A percentile compares a stretch with the other conserved stretches of the same genome.
phyloP scores from a whole-genome alignment of 2,888 invertebrate species.

The Anaspis maculata region DNA sequence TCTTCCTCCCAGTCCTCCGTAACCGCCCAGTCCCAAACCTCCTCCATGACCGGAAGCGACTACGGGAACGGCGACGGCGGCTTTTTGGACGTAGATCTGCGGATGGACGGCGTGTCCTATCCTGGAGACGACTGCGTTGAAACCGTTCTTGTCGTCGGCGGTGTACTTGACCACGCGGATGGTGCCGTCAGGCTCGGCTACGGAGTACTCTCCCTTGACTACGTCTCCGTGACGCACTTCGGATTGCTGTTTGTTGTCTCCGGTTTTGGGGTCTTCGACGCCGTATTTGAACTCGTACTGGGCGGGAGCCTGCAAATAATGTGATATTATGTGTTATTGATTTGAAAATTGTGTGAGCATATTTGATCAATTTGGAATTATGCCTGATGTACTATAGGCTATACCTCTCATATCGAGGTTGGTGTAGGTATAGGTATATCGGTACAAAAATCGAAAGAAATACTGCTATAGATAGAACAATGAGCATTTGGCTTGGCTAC shows the following conservation, averaged over 20 bases:
- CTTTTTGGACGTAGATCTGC: conserved; percentile 4
- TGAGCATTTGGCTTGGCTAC: too few relatives aligned
- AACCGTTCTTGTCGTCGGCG: conserved; percentile 30
- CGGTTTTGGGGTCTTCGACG: conserved; percentile 21
- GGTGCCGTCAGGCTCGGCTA: conserved; percentile 21
- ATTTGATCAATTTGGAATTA: too few relatives aligned
- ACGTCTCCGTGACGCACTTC: conserved; percentile 20
- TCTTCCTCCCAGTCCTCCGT: neutral
- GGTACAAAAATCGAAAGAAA: too few relatives aligned
- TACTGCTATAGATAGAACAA: too few relatives aligned
- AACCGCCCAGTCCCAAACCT: neutral
- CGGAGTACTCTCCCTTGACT: conserved; percentile 17
- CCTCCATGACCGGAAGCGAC: neutral
- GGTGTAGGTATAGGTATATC: too few relatives aligned
- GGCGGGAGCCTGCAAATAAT: conserved; percentile 17
- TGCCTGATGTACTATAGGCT: too few relatives aligned
- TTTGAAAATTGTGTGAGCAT: too few relatives aligned
- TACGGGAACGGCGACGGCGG: neutral
- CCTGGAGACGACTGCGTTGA: conserved; percentile 54
- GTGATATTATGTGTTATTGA: too few relatives aligned
- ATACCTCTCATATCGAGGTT: too few relatives aligned
- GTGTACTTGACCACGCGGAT: conserved; percentile 30
- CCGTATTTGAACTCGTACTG: conserved; percentile 24
- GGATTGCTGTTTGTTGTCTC: conserved; percentile 21
- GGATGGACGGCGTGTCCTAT: conserved; percentile 49